Evolutionary conservation across 2,888 invertebrate genomes (phyloP).

Genomic region (Macaria notata): DNA sequence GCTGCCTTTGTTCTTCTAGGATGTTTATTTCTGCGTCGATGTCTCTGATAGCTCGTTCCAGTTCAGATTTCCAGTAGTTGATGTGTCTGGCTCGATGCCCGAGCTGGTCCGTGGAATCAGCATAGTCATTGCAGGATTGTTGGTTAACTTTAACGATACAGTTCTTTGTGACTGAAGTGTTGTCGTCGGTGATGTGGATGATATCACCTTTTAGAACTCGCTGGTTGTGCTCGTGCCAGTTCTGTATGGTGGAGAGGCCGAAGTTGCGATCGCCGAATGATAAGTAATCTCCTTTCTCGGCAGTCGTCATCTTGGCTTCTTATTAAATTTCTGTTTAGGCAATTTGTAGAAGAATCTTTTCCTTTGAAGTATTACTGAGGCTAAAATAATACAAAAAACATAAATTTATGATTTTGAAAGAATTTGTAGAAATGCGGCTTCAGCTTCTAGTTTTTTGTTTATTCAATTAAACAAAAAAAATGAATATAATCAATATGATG

Average conservation of each 20-base stretch:
- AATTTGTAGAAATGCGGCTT: too few relatives aligned
- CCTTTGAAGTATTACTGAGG: too few relatives aligned
- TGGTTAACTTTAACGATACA: slow-evolving; percentile 73
- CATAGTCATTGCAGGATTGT: slow-evolving; percentile 64
- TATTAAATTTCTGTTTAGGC: too few relatives aligned
- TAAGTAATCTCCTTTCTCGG: slow-evolving; percentile 61
- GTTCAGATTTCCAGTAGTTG: slow-evolving; percentile 72
- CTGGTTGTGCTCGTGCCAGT: slow-evolving; percentile 69
- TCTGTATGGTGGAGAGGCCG: slow-evolving; percentile 55
- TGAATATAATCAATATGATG: too few relatives aligned
- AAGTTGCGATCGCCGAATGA: slow-evolving; percentile 63
- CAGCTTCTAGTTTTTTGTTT: too few relatives aligned
- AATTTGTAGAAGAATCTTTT: too few relatives aligned
- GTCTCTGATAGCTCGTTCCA: slow-evolving; percentile 69
- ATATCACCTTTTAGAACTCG: slow-evolving; percentile 68
- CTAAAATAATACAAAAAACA: too few relatives aligned
- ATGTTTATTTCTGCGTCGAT: slow-evolving; percentile 67
- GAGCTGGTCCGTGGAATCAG: slow-evolving; percentile 69
- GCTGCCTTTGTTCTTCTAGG: slow-evolving; percentile 66
- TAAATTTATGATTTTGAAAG: too few relatives aligned
- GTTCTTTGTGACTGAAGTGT: slow-evolving; percentile 71
- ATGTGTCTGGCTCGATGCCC: slow-evolving; percentile 68
- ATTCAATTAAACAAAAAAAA: too few relatives aligned
- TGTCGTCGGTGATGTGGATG: slow-evolving; percentile 63
- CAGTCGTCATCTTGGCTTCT: slow-evolving; percentile 45